phyloP scores from a whole-genome alignment of 1,140 invertebrate species.

The Phymorhynchus buccinoides region DNA sequence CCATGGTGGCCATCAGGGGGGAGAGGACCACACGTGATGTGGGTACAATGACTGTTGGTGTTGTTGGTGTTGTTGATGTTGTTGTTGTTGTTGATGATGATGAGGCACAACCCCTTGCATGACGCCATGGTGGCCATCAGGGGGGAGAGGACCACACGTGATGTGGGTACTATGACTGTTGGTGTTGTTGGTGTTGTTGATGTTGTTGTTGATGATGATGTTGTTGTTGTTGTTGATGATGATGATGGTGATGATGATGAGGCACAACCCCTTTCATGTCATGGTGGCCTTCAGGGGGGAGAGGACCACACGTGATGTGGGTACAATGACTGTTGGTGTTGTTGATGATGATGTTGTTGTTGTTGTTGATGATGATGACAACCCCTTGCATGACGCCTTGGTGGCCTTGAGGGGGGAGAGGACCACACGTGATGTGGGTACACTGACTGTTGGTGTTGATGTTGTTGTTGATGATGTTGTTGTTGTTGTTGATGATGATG shows the following conservation, averaged over 20 bases:
- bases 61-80: too few relatives aligned
- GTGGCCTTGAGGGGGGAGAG: slow-evolving; percentile 40
- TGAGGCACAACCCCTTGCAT: slow-evolving; percentile 47
- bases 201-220: background rate
- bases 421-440: slow-evolving; percentile 19
- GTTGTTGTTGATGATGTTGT: too few relatives aligned
- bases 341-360: background rate
- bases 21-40: too few relatives aligned
- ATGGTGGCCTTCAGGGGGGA: slow-evolving; percentile 39
- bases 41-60: too few relatives aligned
- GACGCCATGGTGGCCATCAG: slow-evolving; percentile 43
- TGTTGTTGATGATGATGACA: too few relatives aligned
- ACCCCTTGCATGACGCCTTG: slow-evolving; percentile 49
- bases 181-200: background rate
- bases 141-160: slow-evolving; percentile 1
- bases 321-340: background rate
- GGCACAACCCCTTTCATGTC: slow-evolving; percentile 49
- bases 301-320: slow-evolving; percentile 8
- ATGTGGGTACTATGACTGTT: slow-evolving; percentile 16
- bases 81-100: too few relatives aligned
- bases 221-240: background rate
- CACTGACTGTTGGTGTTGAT: too few relatives aligned
- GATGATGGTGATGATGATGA: slow-evolving; percentile 15
- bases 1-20: too few relatives aligned
- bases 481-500: too few relatives aligned